Base-by-base conservation (phyloP, 1,140 invertebrate genomes). In the Philaenus spumarius region DNA sequence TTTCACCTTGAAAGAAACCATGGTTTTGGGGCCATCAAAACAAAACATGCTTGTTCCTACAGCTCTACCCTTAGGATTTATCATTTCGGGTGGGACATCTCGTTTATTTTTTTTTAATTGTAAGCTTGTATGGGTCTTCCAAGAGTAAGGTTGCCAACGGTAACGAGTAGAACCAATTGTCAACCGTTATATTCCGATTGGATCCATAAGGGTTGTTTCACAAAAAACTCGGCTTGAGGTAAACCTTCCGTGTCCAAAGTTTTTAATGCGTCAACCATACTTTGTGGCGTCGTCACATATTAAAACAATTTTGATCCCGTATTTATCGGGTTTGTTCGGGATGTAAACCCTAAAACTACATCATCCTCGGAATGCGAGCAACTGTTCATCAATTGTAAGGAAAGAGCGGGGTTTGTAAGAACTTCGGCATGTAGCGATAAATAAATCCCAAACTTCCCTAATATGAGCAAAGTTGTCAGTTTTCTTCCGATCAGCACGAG, bases 281-380 rank as follows among this genome's bases (percentile, higher is more conserved):
- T 66, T 63, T 9, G 61, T 68, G 46, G 42, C 40, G 34, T 68
- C 64, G 62, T 73, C 69, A 14, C 64, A 67, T 20, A 72, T 60
- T 30, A 59, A 59, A 37, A 67, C 26, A 30, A 75, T 64, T 68
- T 77, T 76, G 19, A 78, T 62, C 0, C 76, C 77, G 62, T 50
- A 66, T 42, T 60, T 68, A 62, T 55, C 62, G 47, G 15, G 46
- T n/a, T 58, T 59, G 17, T 39, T 59, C 15, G 72, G n/a, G n/a
- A n/a, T 71, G 56, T 74, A 75, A 51, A 72, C 68, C 14, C 64
- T 65, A 54, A 76, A 75, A 9, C 11, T 4, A 59, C 69, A 72
- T 30, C 67, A 42, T 23, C 69, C 72, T 34, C 71, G 24, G 58
- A 72, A 75, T 9, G 60, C 55, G 42, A 66, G 52, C n/a, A 75